These are phyloP conservation scores for Agrochola lychnidis DNA, from an alignment of 2,888 invertebrate species.

Conservation along the genomic window DNA sequence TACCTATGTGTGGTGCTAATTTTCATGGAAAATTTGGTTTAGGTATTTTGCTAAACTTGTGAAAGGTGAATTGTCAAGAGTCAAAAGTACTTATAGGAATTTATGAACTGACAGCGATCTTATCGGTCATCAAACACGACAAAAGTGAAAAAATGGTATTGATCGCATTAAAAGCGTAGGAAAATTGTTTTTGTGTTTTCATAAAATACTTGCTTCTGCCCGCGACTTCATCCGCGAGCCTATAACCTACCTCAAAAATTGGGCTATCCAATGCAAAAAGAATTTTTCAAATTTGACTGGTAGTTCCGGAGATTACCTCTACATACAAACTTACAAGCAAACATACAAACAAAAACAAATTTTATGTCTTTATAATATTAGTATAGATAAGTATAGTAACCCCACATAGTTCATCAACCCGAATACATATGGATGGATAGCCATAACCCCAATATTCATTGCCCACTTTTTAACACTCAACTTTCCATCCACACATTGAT, in stretches of 20 bases:
- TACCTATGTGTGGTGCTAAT: not conserved
- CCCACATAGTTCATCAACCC: not conserved
- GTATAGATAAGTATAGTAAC: no score
- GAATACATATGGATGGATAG: not conserved
- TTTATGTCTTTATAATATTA: no score
- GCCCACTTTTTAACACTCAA: slow-evolving; percentile 3
- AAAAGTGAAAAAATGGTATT: not conserved
- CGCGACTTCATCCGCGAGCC: no score
- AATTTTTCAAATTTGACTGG: no score
- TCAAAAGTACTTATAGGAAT: not conserved
- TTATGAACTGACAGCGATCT: not conserved
- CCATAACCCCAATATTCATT: not conserved
- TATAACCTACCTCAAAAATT: no score
- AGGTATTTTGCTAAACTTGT: not conserved
- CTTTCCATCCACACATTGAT: slow-evolving; percentile 32
- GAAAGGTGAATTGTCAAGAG: not conserved
- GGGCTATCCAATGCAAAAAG: no score
- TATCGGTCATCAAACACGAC: not conserved
- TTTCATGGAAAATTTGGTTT: not conserved
- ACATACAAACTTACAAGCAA: no score
- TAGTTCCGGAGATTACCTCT: no score
- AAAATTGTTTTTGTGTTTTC: not conserved
- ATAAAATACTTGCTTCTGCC: not conserved
- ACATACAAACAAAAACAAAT: no score
- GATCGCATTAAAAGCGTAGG: not conserved